Percentiles rank a stretch among this genome's conserved stretches.
These are phyloP conservation scores for Dipodomys ordii DNA, from an alignment of 2,113 vertebrate species.

Conservation along the genomic window DNA sequence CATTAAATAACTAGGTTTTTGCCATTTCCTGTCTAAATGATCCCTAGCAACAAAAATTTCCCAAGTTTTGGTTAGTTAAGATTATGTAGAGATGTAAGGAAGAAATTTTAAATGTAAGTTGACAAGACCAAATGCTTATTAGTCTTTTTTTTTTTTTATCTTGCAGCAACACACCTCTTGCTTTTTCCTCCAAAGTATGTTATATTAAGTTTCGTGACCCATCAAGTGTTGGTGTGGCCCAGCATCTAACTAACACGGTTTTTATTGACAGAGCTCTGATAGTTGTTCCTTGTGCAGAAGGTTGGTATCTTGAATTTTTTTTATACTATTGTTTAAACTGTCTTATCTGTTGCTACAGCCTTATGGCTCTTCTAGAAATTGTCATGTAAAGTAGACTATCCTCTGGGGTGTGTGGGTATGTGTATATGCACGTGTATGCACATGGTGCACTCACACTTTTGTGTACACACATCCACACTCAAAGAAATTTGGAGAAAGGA, in stretches of 20 bases:
- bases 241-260: slow-evolving; percentile 99
- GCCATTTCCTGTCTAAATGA: slow-evolving; percentile 3
- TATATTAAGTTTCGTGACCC: slow-evolving; percentile 98
- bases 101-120: slow-evolving; percentile 61
- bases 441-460: background rate
- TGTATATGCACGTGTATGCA: background rate
- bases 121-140: slow-evolving; percentile 54
- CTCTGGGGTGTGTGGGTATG: background rate
- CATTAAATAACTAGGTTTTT: slow-evolving; percentile 37
- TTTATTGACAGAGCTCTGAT: slow-evolving; percentile 99
- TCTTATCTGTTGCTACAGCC: slow-evolving; percentile 74
- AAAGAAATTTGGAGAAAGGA: slow-evolving; percentile 8
- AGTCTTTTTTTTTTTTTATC: slow-evolving; percentile 81
- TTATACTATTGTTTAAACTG: slow-evolving; percentile 74
- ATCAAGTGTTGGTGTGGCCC: slow-evolving; percentile 98
- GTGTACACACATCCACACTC: too few relatives aligned
- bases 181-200: slow-evolving; percentile 99
- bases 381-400: slow-evolving; percentile 66
- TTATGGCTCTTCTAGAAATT: slow-evolving; percentile 76
- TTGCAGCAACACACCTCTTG: slow-evolving; percentile 94
- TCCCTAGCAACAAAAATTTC: slow-evolving; percentile 29
- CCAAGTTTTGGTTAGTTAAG: slow-evolving; percentile 22
- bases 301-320: slow-evolving; percentile 90
- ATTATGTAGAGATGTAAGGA: slow-evolving; percentile 53
- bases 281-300: slow-evolving; percentile 98